Evolutionary conservation across 2,113 vertebrate genomes (phyloP).

Genomic region (Glareola pratincola): DNA sequence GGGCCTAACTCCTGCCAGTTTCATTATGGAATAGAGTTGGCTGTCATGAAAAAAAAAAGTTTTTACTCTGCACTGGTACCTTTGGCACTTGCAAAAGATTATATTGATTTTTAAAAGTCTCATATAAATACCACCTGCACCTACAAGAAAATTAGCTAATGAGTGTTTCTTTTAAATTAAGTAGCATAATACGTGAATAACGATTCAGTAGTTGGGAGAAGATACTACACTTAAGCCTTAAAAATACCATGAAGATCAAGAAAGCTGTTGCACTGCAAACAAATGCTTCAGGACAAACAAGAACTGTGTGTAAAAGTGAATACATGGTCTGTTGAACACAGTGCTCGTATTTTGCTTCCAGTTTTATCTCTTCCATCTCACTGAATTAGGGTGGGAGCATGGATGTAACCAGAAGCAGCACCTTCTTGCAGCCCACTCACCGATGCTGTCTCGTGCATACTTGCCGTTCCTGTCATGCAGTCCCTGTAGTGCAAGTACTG

Average conservation of each 20-base stretch:
- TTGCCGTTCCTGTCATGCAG: not conserved
- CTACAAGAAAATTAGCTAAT: not conserved
- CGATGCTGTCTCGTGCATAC: rapidly evolving
- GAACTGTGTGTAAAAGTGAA: not conserved
- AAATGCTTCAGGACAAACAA: not conserved
- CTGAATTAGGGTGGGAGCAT: not conserved
- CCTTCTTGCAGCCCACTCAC: not conserved
- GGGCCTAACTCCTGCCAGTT: not conserved
- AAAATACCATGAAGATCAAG: not conserved
- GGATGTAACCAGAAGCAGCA: not conserved
- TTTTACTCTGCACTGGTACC: not conserved
- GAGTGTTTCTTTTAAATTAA: not conserved
- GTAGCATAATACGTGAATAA: not conserved
- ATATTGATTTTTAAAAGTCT: not conserved
- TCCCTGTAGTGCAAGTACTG: not conserved
- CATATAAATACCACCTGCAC: not conserved
- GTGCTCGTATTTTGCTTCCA: not conserved
- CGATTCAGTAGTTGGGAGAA: not conserved
- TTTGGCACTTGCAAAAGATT: not conserved
- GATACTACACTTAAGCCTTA: not conserved
- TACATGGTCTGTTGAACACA: not conserved
- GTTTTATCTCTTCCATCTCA: not conserved
- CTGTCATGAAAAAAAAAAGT: not conserved
- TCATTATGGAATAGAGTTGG: not conserved
- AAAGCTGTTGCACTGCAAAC: not conserved